These are phyloP conservation scores for Tachypleus tridentatus DNA, from an alignment of 1,140 invertebrate genomes.

Conservation along the genomic window DNA sequence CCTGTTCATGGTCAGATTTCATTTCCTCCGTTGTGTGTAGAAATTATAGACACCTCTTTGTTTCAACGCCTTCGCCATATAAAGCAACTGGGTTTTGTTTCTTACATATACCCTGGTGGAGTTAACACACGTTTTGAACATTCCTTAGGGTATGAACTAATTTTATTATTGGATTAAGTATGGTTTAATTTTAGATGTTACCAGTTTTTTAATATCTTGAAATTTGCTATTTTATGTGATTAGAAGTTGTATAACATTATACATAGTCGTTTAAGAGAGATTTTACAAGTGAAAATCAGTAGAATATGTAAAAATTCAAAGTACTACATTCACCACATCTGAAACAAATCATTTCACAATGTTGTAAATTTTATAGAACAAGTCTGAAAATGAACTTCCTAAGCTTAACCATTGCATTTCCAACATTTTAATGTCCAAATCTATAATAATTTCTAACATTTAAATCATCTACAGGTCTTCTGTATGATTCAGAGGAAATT, in stretches of 20 bases:
- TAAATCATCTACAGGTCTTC: too few relatives aligned
- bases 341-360: too few relatives aligned
- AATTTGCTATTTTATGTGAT: too few relatives aligned
- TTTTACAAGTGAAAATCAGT: background rate
- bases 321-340: background rate
- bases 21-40: slow-evolving; percentile 36
- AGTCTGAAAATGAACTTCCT: too few relatives aligned
- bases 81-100: slow-evolving; percentile 42
- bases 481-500: too few relatives aligned
- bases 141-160: slow-evolving; percentile 41
- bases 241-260: background rate
- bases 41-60: slow-evolving; percentile 47
- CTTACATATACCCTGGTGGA: slow-evolving; percentile 45
- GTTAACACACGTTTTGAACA: slow-evolving; percentile 49
- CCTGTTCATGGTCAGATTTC: slow-evolving; percentile 41
- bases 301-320: background rate
- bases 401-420: too few relatives aligned
- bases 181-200: background rate
- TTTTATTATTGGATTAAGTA: background rate
- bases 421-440: too few relatives aligned
- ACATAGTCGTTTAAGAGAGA: background rate
- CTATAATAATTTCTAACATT: too few relatives aligned
- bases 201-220: too few relatives aligned
- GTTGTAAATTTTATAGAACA: too few relatives aligned
- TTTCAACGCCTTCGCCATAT: slow-evolving; percentile 48